Conservation (phyloP, 2,888 invertebrate species). For the Pachydiplax longipennis region DNA sequence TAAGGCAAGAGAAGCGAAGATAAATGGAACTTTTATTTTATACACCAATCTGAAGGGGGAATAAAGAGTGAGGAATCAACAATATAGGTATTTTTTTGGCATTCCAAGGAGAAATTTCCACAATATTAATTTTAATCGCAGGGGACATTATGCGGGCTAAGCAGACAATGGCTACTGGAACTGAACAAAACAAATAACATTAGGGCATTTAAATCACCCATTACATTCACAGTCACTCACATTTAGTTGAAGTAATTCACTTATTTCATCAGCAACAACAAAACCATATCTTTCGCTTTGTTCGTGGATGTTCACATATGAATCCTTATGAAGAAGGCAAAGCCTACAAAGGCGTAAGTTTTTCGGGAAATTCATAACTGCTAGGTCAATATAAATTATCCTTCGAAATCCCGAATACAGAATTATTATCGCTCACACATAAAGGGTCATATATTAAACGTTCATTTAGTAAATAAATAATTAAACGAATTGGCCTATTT, state of each 20-base stretch:
- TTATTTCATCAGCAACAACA: conserved; percentile 25
- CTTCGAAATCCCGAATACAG: not conserved
- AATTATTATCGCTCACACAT: not conserved
- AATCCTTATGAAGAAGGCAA: conserved; percentile 33
- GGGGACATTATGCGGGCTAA: too few relatives aligned
- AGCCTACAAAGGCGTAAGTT: conserved; percentile 32
- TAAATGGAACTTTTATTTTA: too few relatives aligned
- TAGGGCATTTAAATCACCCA: not conserved
- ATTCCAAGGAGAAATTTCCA: not conserved
- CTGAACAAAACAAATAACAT: not conserved
- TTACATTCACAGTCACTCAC: not conserved
- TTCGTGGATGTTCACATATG: conserved; percentile 20
- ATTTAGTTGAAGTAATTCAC: conserved; percentile 25
- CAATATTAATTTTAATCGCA: too few relatives aligned
- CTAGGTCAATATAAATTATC: not conserved
- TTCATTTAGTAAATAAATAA: not conserved
- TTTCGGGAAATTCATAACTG: conserved; percentile 21
- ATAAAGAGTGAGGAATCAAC: too few relatives aligned
- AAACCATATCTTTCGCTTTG: conserved; percentile 27
- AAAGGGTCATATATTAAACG: not conserved
- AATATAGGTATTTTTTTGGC: too few relatives aligned
- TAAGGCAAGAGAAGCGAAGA: too few relatives aligned
- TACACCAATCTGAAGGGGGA: too few relatives aligned
- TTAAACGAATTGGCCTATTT: not conserved
- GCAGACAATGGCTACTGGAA: too few relatives aligned